These are phyloP conservation scores for Phenganax marumi DNA, from an alignment of 92 coral and sea anemone species.

Conservation along the genomic window DNA sequence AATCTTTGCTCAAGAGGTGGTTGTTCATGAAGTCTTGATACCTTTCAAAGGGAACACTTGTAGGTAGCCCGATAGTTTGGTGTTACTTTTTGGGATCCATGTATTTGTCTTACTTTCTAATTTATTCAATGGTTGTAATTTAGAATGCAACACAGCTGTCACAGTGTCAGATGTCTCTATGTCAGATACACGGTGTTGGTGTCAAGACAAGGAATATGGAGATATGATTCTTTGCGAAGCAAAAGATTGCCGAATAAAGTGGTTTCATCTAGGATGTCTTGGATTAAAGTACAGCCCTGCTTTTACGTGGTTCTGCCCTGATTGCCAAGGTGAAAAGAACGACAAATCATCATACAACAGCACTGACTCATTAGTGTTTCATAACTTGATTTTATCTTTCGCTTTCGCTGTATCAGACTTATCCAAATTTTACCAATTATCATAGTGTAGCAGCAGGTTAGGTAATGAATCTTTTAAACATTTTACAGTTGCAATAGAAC, in stretches of 20 bases:
- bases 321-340: slow-evolving; percentile 46
- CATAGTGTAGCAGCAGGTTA: no score
- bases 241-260: slow-evolving; percentile 31
- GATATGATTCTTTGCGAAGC: slow-evolving; percentile 46
- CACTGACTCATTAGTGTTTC: background rate
- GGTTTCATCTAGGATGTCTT: slow-evolving; percentile 47
- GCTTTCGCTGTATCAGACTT: no score
- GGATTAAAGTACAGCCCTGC: slow-evolving; percentile 28
- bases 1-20: no score
- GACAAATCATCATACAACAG: background rate
- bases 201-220: slow-evolving; percentile 35
- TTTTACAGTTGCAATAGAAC: slow-evolving; percentile 39
- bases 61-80: no score
- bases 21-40: no score
- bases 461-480: no score
- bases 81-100: no score
- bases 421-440: no score
- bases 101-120: no score
- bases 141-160: slow-evolving; percentile 6
- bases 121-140: background rate
- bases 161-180: slow-evolving; percentile 1
- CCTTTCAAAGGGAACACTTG: no score
- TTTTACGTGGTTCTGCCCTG: slow-evolving; percentile 49
- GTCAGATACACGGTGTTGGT: slow-evolving; percentile 39
- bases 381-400: no score